phyloP scores from a whole-genome alignment of 1,140 invertebrate genomes.

The Brachionus asplanchnoidis region DNA sequence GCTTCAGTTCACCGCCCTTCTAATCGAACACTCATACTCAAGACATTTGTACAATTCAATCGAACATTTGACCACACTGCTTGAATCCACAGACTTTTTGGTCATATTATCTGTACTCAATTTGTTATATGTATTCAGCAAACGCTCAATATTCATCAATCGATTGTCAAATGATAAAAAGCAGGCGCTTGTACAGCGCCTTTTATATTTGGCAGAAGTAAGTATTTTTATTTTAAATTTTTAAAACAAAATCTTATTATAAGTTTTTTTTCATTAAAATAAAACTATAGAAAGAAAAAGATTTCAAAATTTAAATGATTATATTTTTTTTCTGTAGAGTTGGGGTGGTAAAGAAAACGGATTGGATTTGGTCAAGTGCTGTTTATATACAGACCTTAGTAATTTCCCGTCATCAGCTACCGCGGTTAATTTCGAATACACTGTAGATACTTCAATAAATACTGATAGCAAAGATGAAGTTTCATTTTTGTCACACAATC shows the following conservation, averaged over 20 bases:
- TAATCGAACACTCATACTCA: conserved; percentile 85
- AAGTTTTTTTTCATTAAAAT: no score
- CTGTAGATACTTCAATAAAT: conserved; percentile 22
- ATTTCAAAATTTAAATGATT: conserved; percentile 42
- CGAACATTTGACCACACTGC: conserved; percentile 75
- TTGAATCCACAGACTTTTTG: conserved; percentile 78
- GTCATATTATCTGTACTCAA: conserved; percentile 79
- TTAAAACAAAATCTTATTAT: not conserved
- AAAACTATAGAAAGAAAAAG: no score
- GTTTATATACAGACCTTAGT: conserved; percentile 48
- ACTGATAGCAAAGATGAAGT: conserved; percentile 54
- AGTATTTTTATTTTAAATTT: conserved; percentile 43
- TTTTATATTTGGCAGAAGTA: conserved; percentile 77
- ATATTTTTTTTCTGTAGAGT: conserved; percentile 48
- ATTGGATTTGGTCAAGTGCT: conserved; percentile 76
- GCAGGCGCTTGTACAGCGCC: conserved; percentile 68
- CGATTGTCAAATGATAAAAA: conserved; percentile 69
- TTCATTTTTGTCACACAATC: not conserved
- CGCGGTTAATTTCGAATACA: conserved; percentile 37
- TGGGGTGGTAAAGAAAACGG: conserved; percentile 87
- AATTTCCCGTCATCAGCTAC: conserved; percentile 38
- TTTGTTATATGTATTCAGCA: conserved; percentile 84
- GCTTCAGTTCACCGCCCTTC: conserved; percentile 74
- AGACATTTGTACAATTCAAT: conserved; percentile 84
- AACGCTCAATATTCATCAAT: conserved; percentile 82